phyloP scores from a whole-genome alignment of 2,888 invertebrate genomes.

The Selenia dentaria region DNA sequence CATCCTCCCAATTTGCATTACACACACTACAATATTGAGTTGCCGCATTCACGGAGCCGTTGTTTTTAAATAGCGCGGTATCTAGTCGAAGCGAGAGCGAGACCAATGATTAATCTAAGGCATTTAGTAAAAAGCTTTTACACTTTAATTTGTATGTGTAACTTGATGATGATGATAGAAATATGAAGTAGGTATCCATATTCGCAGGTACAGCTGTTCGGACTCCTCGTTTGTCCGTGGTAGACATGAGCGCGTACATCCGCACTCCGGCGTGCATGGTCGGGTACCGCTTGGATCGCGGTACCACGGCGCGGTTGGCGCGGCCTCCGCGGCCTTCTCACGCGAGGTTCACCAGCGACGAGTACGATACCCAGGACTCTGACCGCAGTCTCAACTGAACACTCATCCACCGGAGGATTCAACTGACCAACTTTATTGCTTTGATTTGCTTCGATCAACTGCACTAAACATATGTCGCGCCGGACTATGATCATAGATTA shows the following conservation, averaged over 20 bases:
- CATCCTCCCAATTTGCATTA: too few relatives aligned
- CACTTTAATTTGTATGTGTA: too few relatives aligned
- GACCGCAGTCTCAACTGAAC: constrained; percentile 26
- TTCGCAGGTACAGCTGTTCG: constrained; percentile 65
- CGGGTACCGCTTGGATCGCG: constrained; percentile 1
- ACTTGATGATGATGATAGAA: too few relatives aligned
- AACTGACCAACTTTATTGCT: neutral
- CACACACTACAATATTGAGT: too few relatives aligned
- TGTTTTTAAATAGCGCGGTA: too few relatives aligned
- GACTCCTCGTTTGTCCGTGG: constrained; percentile 68
- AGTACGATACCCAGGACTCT: constrained; percentile 74
- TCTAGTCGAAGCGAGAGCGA: too few relatives aligned
- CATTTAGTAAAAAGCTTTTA: too few relatives aligned
- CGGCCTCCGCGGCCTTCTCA: constrained; percentile 51
- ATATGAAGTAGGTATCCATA: too few relatives aligned
- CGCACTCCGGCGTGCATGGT: constrained; percentile 45
- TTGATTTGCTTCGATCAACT: neutral
- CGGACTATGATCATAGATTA: too few relatives aligned
- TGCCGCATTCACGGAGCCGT: too few relatives aligned
- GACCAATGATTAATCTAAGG: too few relatives aligned
- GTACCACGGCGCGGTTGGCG: constrained; percentile 33
- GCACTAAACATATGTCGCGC: too few relatives aligned
- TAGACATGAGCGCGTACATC: constrained; percentile 71
- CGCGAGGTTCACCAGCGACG: constrained; percentile 66
- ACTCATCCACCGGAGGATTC: neutral